phyloP scores from a whole-genome alignment of 2,888 invertebrate species.

The Nemurella pictetii region DNA sequence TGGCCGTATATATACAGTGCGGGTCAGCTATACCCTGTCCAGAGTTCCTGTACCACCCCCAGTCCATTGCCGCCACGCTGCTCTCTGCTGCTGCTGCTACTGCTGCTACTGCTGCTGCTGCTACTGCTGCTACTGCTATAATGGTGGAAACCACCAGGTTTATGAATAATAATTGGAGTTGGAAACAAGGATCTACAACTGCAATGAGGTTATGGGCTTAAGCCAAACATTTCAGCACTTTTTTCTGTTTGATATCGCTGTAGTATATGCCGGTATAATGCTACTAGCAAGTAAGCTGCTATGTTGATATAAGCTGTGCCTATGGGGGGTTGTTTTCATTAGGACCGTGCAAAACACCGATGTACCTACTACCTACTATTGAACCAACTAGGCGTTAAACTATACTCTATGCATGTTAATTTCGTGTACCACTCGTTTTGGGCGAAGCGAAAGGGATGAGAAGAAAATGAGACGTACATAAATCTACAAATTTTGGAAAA shows the following conservation, averaged over 20 bases:
- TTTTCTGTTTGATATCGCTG: conserved; percentile 5
- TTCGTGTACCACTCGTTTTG: conserved; percentile 2
- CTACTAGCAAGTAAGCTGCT: background rate
- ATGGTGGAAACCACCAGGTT: conserved; percentile 14
- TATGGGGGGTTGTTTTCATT: conserved; percentile 24
- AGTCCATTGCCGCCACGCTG: background rate
- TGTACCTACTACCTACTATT: background rate
- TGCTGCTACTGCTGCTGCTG: too few species aligned
- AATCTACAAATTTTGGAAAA: background rate
- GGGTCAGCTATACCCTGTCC: background rate
- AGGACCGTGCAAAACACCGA: conserved; percentile 19
- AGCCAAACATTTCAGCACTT: conserved; percentile 13
- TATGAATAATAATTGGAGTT: conserved; percentile 36
- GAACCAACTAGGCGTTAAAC: conserved; percentile 18
- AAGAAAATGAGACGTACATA: background rate
- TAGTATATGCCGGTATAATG: conserved; percentile 8
- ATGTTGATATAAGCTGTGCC: background rate
- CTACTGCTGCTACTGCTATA: too few species aligned
- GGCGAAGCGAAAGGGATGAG: background rate
- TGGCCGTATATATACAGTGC: background rate
- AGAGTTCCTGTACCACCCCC: too few species aligned
- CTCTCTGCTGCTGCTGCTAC: too few species aligned
- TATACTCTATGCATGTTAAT: conserved; percentile 26
- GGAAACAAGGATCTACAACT: conserved; percentile 33
- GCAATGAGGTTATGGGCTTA: conserved; percentile 26